Evolutionary conservation across 1,140 invertebrate genomes (phyloP).

Genomic region (Diabrotica undecimpunctata): DNA sequence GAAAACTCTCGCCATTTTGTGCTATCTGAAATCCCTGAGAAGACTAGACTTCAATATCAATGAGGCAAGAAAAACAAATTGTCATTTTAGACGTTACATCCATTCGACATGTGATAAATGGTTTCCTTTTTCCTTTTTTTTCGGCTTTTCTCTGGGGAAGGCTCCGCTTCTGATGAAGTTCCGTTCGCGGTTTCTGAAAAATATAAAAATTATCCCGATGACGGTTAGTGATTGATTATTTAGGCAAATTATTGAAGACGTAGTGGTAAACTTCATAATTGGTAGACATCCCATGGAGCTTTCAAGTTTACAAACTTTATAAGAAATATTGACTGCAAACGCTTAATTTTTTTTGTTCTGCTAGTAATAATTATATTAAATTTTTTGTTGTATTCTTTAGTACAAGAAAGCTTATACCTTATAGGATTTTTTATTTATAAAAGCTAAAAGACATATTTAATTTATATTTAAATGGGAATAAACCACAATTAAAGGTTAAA

Average conservation of each 20-base stretch:
- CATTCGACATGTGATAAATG: conserved; percentile 28
- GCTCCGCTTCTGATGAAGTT: conserved; percentile 13
- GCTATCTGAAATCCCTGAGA: conserved; percentile 5
- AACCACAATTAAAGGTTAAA: too few species aligned
- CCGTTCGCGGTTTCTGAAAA: conserved; percentile 9
- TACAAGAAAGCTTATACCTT: too few species aligned
- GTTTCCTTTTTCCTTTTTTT: conserved; percentile 9
- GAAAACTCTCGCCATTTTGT: conserved; percentile 1
- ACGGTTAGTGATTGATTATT: conserved; percentile 17
- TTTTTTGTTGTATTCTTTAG: too few species aligned
- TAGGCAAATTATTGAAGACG: conserved; percentile 3
- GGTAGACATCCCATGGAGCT: neutral
- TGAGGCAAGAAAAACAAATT: conserved; percentile 36
- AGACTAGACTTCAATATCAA: conserved; percentile 31
- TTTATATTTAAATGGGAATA: too few species aligned
- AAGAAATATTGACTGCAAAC: neutral
- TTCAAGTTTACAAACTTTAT: neutral
- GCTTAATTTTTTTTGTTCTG: too few species aligned
- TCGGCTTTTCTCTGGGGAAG: neutral
- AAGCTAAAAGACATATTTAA: too few species aligned
- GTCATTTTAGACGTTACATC: conserved; percentile 33
- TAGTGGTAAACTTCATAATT: neutral
- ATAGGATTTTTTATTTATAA: too few species aligned
- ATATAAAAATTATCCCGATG: conserved; percentile 14
- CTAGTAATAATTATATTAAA: too few species aligned